Conservation (phyloP, 2,797 vertebrate genomes). For the Morelia viridis region DNA sequence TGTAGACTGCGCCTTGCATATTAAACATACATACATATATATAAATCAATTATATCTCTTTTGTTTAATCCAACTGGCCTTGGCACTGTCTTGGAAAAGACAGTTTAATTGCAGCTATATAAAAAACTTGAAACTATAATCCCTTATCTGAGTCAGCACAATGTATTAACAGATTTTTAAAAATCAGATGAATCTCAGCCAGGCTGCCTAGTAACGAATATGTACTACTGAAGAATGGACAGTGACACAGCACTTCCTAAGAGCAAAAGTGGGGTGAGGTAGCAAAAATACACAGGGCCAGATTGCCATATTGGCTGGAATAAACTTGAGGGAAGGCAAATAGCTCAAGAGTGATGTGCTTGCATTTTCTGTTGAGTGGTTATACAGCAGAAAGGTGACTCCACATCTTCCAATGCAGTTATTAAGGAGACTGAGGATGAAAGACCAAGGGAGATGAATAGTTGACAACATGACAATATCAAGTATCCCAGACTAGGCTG, state of each 20-base stretch:
- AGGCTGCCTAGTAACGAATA: slow-evolving; percentile 58
- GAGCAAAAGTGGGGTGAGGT: background rate
- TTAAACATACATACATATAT: background rate
- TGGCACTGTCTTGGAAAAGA: background rate
- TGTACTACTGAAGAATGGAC: background rate
- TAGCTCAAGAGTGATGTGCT: background rate
- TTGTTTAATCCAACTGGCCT: slow-evolving; percentile 26
- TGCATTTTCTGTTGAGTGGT: background rate
- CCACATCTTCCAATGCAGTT: background rate
- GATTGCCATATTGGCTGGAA: background rate
- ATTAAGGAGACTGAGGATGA: background rate
- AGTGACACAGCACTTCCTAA: background rate
- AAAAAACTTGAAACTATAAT: slow-evolving; percentile 50
- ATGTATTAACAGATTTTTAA: background rate
- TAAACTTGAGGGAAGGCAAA: background rate
- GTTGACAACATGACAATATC: background rate
- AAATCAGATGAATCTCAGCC: slow-evolving; percentile 50
- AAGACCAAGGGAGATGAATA: background rate
- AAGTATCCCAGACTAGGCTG: background rate
- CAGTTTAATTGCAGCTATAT: slow-evolving; percentile 48
- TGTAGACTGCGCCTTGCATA: slow-evolving; percentile 41
- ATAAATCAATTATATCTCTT: slow-evolving; percentile 4
- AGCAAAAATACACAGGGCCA: background rate
- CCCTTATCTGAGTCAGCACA: slow-evolving; percentile 44
- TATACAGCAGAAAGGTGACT: background rate